Evolutionary conservation across 2,113 vertebrate genomes (phyloP).

Genomic region (Empidonax alnorum): DNA sequence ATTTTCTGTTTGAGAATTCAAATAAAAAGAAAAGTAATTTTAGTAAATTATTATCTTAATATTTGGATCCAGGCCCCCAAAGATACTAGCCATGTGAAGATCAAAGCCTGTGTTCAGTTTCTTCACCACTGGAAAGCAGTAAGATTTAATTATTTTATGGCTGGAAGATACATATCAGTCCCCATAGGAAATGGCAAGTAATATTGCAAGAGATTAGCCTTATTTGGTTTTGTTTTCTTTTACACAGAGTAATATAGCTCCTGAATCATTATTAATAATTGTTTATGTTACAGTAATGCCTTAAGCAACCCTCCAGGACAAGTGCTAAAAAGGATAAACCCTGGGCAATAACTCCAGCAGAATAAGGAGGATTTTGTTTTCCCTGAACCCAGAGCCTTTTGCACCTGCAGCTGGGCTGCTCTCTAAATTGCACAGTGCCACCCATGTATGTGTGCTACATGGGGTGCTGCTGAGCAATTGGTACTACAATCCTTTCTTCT

Average conservation of each 20-base stretch:
- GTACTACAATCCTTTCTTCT: neutral
- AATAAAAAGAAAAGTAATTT: neutral
- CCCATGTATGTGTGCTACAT: neutral
- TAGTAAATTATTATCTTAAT: neutral
- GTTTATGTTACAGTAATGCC: neutral
- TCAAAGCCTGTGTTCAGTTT: neutral
- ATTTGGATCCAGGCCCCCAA: neutral
- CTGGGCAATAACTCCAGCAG: neutral
- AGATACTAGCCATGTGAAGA: neutral
- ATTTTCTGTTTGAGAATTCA: neutral
- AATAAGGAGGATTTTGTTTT: neutral
- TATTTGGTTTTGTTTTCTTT: constrained; percentile 47
- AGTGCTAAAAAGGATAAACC: neutral
- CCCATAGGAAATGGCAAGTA: neutral
- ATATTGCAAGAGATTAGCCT: neutral
- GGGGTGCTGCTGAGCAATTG: neutral
- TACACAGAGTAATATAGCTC: neutral
- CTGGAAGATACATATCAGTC: constrained; percentile 1
- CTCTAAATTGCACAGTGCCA: neutral
- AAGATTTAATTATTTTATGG: neutral
- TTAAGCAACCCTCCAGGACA: constrained; percentile 25
- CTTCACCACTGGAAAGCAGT: neutral
- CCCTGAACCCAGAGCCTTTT: neutral
- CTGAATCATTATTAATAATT: constrained; percentile 43
- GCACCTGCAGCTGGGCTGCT: neutral